phyloP scores from a whole-genome alignment of 2,113 vertebrate species.

The Pyxicephalus adspersus region DNA sequence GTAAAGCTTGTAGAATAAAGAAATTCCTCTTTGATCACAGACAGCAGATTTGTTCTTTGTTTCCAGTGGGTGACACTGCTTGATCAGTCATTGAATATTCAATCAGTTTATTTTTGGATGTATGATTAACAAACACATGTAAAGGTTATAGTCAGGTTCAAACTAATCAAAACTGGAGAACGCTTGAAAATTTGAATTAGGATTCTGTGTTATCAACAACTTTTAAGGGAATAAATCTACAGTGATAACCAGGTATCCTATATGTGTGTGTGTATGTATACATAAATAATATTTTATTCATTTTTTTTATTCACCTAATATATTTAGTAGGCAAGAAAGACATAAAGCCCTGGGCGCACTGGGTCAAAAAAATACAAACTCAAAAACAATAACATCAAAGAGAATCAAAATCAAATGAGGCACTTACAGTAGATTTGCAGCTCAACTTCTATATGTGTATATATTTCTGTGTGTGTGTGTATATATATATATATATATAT shows the following conservation, averaged over 20 bases:
- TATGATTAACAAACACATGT: conserved; percentile 46
- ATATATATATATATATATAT: not conserved
- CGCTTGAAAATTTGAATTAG: conserved; percentile 16
- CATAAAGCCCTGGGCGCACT: too few species aligned
- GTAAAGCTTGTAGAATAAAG: not conserved
- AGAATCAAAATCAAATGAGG: too few species aligned
- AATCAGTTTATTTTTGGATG: conserved; percentile 62
- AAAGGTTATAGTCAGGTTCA: conserved; percentile 51
- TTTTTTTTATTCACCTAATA: too few species aligned
- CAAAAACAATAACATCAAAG: too few species aligned
- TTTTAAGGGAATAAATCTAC: not conserved
- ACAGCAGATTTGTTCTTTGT: conserved; percentile 37
- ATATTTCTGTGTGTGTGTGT: too few species aligned
- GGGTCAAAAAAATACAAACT: too few species aligned
- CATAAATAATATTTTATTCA: not conserved
- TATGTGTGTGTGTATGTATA: not conserved
- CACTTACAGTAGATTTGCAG: too few species aligned
- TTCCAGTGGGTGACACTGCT: conserved; percentile 70
- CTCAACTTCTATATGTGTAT: too few species aligned
- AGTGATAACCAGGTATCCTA: not conserved
- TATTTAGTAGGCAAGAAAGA: too few species aligned
- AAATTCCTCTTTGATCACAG: not conserved
- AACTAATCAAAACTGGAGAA: not conserved
- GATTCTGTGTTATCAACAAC: conserved; percentile 20
- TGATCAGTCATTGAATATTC: conserved; percentile 65